Evolutionary conservation across 2,888 invertebrate genomes (phyloP), one percentile per base, ranked within the genome.

Genomic region (Volucella bombylans): DNA sequence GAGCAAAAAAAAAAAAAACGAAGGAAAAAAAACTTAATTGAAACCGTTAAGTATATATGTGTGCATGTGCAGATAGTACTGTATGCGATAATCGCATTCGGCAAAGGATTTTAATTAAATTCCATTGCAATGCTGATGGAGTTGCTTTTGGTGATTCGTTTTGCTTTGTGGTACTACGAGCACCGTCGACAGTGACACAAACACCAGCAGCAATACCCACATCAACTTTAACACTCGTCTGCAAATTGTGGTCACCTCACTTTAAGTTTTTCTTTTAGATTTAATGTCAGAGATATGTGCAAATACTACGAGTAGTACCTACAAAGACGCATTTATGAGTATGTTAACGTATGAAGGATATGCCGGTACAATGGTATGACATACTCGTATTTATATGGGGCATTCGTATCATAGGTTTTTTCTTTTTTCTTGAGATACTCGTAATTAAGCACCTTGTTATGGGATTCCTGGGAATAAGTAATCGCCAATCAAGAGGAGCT

Each of bases 41-140:
- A 81, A 81, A 81, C 72, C 81, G 80, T 76, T 76, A 80, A 77
- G 85, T 72, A 71, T 54, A 45, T 65, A 55, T 62, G 47, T 43
- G 47, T 64, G 14, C 31, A 49, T 11, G 43, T 68, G 57, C n/a
- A 61, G 65, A 69, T 61, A 69, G 57, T 57, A 71, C 65, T 80
- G 72, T 72, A 55, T 72, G 72, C 57, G 71, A 81, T 77, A 68
- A 85, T 85, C 77, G 72, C 68, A 81, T 71, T 82, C 52, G 81
- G 81, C 72, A 81, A 85, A 72, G 76, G 85, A 85, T 81, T 85
- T 85, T 85, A 85, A 85, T 85, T 85, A 85, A 85, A 85, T 77
- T 85, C 85, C 81, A 68, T 72, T 85, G 85, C 76, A 68, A 71
- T 62, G 52, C 77, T 85, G 85, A 81, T 76, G 72, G 81, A 81